Conservation (phyloP, 2,113 vertebrate genomes). For the Nesoenas mayeri region DNA sequence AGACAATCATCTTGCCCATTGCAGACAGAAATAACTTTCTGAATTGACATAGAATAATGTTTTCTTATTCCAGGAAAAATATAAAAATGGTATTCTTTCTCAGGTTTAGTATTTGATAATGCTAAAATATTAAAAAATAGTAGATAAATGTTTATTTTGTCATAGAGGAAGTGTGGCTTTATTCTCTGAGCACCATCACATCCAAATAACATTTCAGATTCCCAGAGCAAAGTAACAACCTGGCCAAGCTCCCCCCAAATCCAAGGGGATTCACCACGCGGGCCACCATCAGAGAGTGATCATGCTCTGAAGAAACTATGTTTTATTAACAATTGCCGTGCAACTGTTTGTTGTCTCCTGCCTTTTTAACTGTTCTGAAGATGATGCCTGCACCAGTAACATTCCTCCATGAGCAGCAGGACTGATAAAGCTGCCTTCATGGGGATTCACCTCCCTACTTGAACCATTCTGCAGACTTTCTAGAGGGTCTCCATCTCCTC, state of each 20-base stretch:
- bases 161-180: not conserved
- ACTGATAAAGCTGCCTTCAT: not conserved
- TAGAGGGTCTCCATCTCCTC: not conserved
- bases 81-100: not conserved
- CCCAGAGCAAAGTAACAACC: not conserved
- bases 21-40: not conserved
- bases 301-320: not conserved
- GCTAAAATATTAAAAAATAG: constrained; percentile 13
- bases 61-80: constrained; percentile 13
- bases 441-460: not conserved
- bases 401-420: rapidly evolving
- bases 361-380: not conserved
- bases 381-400: not conserved
- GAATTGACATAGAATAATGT: not conserved
- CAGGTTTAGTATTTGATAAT: not conserved
- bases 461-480: not conserved
- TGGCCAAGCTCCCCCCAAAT: not conserved
- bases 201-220: not conserved
- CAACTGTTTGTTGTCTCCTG: not conserved
- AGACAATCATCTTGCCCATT: not conserved
- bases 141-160: not conserved
- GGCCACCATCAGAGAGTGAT: not conserved
- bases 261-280: not conserved
- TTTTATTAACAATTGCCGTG: not conserved
- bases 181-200: not conserved